phyloP scores from a whole-genome alignment of 2,888 invertebrate species.

The Flexamia atlantica region DNA sequence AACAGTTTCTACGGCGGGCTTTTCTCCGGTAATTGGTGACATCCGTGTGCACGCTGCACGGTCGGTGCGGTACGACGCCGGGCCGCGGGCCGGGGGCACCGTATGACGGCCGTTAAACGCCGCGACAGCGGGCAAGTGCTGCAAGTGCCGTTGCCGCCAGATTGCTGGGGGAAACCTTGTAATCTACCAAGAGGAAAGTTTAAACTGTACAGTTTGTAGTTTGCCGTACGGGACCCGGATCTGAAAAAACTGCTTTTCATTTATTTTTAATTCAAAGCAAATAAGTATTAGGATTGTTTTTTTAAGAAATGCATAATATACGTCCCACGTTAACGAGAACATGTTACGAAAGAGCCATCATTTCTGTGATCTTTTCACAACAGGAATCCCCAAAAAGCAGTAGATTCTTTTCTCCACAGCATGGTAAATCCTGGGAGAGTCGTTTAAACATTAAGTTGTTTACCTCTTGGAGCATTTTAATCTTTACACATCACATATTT shows the following conservation, averaged over 20 bases:
- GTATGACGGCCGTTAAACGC: neutral
- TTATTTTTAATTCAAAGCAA: too few species aligned
- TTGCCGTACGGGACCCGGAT: too few species aligned
- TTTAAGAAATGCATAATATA: too few species aligned
- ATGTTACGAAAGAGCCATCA: too few species aligned
- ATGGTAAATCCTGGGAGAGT: neutral
- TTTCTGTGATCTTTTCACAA: too few species aligned
- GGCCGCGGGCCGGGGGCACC: neutral
- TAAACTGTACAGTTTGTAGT: too few species aligned
- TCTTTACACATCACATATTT: slow-evolving; percentile 12
- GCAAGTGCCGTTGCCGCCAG: too few species aligned
- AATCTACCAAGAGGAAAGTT: too few species aligned
- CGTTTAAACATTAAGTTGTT: slow-evolving; percentile 28
- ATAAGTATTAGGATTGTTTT: too few species aligned
- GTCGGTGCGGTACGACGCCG: neutral
- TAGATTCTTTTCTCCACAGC: neutral
- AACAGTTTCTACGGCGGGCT: slow-evolving; percentile 58
- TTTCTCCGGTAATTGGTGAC: slow-evolving; percentile 50
- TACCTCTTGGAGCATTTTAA: neutral
- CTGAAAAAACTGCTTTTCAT: too few species aligned
- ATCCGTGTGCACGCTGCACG: slow-evolving; percentile 34
- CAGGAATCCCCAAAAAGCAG: neutral
- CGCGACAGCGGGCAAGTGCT: neutral
- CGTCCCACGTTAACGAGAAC: too few species aligned
- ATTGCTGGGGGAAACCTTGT: too few species aligned